A percentile compares a stretch with the other conserved stretches of the same genome.
Evolutionary conservation across 1,140 invertebrate species (phyloP).

Genomic region (Hylyphantes graminicola): DNA sequence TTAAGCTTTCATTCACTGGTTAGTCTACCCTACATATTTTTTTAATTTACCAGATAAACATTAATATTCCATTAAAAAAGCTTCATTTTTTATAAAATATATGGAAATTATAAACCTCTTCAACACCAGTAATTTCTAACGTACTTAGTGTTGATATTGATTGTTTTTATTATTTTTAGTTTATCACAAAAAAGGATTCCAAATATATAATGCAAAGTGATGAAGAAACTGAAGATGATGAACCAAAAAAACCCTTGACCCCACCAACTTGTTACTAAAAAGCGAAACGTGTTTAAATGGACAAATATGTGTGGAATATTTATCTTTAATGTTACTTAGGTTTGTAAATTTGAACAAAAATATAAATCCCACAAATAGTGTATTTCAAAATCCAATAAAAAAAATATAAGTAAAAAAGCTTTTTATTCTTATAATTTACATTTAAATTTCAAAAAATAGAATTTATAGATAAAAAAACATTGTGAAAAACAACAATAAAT

Average conservation of each 20-base stretch:
- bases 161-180: neutral
- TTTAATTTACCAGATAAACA: too few relatives aligned
- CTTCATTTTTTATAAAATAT: too few relatives aligned
- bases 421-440: neutral
- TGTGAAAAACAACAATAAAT: too few relatives aligned
- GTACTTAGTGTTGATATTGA: too few relatives aligned
- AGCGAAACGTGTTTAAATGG: neutral
- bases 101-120: too few relatives aligned
- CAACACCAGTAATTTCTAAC: too few relatives aligned
- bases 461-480: neutral
- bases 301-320: neutral
- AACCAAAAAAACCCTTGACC: neutral
- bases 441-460: neutral
- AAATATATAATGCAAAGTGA: slow-evolving; percentile 33
- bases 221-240: slow-evolving; percentile 17
- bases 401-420: neutral
- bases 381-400: slow-evolving; percentile 6
- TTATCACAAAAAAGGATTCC: neutral
- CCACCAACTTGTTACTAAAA: slow-evolving; percentile 23
- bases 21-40: too few relatives aligned
- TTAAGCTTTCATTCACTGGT: too few relatives aligned
- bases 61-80: too few relatives aligned
- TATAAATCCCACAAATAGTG: neutral
- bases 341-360: slow-evolving; percentile 5
- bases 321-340: neutral